phyloP scores from a whole-genome alignment of 2,797 vertebrate species.

The Hydrophis major region DNA sequence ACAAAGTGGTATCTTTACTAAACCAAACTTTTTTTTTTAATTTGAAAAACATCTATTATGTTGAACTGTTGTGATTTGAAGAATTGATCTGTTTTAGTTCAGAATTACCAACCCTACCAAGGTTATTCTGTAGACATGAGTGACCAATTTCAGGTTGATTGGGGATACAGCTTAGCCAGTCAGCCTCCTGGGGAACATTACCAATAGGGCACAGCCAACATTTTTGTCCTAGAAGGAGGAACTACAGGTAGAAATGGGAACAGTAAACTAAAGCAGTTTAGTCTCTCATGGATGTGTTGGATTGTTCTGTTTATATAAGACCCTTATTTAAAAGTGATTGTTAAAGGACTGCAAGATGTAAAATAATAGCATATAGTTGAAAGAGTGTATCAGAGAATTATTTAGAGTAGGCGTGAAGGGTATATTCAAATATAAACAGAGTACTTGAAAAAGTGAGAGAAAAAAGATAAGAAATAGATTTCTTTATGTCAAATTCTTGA shows the following conservation, averaged over 20 bases:
- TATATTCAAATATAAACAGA: neutral
- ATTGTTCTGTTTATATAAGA: neutral
- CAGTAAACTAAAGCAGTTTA: neutral
- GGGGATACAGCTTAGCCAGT: neutral
- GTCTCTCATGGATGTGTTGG: neutral
- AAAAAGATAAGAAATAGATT: neutral
- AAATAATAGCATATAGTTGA: neutral
- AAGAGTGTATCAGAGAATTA: neutral
- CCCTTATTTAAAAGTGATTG: neutral
- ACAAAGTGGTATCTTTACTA: neutral
- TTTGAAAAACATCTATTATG: neutral
- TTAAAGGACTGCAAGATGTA: neutral
- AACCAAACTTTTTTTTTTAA: neutral
- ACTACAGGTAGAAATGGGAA: neutral
- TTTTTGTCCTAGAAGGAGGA: neutral
- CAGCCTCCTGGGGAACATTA: neutral
- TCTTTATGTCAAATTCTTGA: neutral
- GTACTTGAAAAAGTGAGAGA: constrained; percentile 4
- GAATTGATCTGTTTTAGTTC: neutral
- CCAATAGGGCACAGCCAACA: neutral
- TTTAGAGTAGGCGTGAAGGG: neutral
- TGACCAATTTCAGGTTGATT: neutral
- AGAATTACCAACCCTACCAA: neutral
- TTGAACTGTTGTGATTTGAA: neutral
- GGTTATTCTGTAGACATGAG: neutral